Conservation (phyloP, 1,140 invertebrate species). For the Scaptodrosophila lebanonensis region DNA sequence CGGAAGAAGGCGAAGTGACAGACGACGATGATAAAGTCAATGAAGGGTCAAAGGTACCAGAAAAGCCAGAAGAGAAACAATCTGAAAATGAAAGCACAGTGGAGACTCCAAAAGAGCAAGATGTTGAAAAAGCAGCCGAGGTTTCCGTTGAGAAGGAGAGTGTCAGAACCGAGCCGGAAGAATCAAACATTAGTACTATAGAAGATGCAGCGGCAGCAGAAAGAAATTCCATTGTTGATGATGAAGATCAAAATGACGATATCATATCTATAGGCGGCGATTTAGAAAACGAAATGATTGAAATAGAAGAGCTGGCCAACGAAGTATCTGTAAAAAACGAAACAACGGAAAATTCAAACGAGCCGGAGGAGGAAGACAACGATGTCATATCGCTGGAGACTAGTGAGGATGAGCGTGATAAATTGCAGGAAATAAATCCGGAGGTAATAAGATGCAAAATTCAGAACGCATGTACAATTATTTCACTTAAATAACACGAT, state of each 20-base stretch:
- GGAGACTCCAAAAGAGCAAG: neutral
- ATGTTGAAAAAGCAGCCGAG: neutral
- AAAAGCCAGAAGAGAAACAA: neutral
- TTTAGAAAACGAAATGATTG: slow-evolving; percentile 58
- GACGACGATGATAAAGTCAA: slow-evolving; percentile 31
- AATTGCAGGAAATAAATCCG: slow-evolving; percentile 28
- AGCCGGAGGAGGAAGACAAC: slow-evolving; percentile 51
- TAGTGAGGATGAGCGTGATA: slow-evolving; percentile 66
- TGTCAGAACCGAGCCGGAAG: too few species aligned
- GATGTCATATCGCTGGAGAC: slow-evolving; percentile 70
- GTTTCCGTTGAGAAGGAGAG: too few species aligned
- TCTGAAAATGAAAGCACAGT: neutral
- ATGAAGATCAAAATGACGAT: slow-evolving; percentile 74
- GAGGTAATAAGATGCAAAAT: slow-evolving; percentile 37
- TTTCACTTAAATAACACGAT: too few species aligned
- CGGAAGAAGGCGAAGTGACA: slow-evolving; percentile 59
- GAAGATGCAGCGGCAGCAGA: neutral
- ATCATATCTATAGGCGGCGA: slow-evolving; percentile 73
- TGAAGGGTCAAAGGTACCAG: neutral
- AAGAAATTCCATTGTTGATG: slow-evolving; percentile 24
- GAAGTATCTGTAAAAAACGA: slow-evolving; percentile 38
- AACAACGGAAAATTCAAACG: slow-evolving; percentile 8
- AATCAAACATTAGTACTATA: neutral
- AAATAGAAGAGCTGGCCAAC: slow-evolving; percentile 58
- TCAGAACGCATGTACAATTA: too few species aligned